A percentile compares a stretch with the other conserved stretches of the same genome.
phyloP scores from a whole-genome alignment of 1,140 invertebrate species.

The Lepidurus apus region DNA sequence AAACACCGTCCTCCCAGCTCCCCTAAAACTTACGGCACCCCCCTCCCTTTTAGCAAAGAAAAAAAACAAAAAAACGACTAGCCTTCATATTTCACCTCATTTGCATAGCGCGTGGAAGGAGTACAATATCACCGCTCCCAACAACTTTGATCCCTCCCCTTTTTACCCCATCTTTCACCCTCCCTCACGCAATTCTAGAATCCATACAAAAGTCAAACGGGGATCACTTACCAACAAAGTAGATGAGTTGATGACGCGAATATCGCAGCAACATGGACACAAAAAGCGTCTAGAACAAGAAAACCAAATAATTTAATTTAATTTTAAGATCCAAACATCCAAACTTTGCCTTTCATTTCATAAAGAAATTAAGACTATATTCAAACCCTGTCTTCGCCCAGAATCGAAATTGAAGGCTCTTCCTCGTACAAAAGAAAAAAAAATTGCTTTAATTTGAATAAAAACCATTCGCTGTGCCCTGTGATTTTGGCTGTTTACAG shows the following conservation, averaged over 20 bases:
- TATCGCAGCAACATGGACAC: slow-evolving; percentile 96
- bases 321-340: too few species aligned
- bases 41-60: not conserved
- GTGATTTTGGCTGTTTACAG: too few species aligned
- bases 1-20: not conserved
- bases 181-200: not conserved
- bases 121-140: not conserved
- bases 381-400: too few species aligned
- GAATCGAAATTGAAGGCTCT: too few species aligned
- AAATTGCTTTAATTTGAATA: too few species aligned
- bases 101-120: too few species aligned
- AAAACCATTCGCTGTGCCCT: too few species aligned
- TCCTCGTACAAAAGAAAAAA: too few species aligned
- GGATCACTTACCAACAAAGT: slow-evolving; percentile 82
- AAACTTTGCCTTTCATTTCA: too few species aligned
- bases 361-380: too few species aligned
- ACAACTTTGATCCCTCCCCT: not conserved
- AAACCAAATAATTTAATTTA: slow-evolving; percentile 38
- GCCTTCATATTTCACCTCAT: too few species aligned
- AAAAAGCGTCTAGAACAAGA: slow-evolving; percentile 84
- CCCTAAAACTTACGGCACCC: not conserved
- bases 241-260: slow-evolving; percentile 98
- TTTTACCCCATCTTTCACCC: not conserved
- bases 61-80: too few species aligned
- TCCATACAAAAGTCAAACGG: not conserved